Percentiles rank a stretch among this genome's conserved stretches.
These are phyloP conservation scores for Augiades crinisus DNA, from an alignment of 2,888 invertebrate species.

Conservation along the genomic window DNA sequence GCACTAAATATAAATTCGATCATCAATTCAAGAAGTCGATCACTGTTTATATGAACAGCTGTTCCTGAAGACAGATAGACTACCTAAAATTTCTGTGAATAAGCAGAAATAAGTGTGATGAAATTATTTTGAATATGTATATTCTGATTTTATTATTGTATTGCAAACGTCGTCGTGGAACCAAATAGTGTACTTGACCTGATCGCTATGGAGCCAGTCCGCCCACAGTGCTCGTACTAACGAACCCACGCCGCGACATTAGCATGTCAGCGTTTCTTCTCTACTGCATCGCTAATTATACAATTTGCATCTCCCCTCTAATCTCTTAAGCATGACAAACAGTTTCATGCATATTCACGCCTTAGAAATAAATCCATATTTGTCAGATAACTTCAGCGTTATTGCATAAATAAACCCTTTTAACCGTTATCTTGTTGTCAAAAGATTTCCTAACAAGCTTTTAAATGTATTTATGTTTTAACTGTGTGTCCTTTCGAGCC, in stretches of 20 bases:
- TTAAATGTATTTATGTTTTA: background rate
- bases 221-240: conserved; percentile 36
- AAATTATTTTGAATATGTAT: too few relatives aligned
- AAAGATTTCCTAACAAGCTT: conserved; percentile 1
- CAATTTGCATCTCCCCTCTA: conserved; percentile 38
- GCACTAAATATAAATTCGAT: too few relatives aligned
- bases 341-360: conserved; percentile 8
- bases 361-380: background rate
- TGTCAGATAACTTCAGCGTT: background rate
- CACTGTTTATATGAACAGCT: too few relatives aligned
- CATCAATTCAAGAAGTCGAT: too few relatives aligned
- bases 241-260: conserved; percentile 40
- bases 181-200: conserved; percentile 43
- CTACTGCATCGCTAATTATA: conserved; percentile 41
- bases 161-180: too few relatives aligned
- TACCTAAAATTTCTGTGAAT: too few relatives aligned
- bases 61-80: too few relatives aligned
- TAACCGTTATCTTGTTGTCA: background rate
- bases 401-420: background rate
- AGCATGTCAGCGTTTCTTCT: conserved; percentile 41
- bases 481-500: background rate
- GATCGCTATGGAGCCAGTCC: conserved; percentile 34
- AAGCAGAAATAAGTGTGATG: too few relatives aligned
- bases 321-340: conserved; percentile 20
- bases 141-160: background rate